Evolutionary conservation across 2,797 vertebrate genomes (phyloP), one percentile per base, ranked within the genome.

Genomic region (Cheirogaleus major): DNA sequence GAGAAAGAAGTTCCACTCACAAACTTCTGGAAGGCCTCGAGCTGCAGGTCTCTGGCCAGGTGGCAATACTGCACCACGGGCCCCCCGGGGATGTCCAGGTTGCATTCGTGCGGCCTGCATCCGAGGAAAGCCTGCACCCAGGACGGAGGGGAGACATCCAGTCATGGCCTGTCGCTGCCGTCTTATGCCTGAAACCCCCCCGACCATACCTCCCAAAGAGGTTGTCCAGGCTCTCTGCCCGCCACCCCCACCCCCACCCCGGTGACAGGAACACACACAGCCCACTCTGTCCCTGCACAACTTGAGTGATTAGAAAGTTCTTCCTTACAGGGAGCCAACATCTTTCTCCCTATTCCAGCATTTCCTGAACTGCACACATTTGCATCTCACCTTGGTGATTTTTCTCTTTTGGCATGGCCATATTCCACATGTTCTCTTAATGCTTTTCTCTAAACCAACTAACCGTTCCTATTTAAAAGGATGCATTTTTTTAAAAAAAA

Each of bases 21-120:
- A 98, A 99, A 99, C 41, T 98, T 97, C 0, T 99, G 99, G 92
- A 99, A 99, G 67, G 99, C 98, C 96, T 98, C 97, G 43, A 98
- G 95, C 22, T 99, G 98, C 23, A 99, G 99, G 0, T 98, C 98
- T 0, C 98, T 98, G 0, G 98, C 97, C 93, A 99, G 99, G 95
- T 97, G 98, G 81, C 98, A 98, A 73, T 99, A 99, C 87, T 99
- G 99, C 75, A 98, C 98, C 3, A 97, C 98, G 0, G 98, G 95
- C 7, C 99, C 99, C 82, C 98, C 98, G 0, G 99, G 97, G 88
- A 99, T 96, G 92, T 99, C 99, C 55, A 99, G 97, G 32, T 99
- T 98, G 2, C 97, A 98, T 82, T 98, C 99, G 41, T 99, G 99
- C 0, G 99, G 99, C 80, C 96, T 96, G 92, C 98, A 99, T 93